Evolutionary conservation across 2,113 vertebrate species (phyloP).

Genomic region (Pyxicephalus adspersus): DNA sequence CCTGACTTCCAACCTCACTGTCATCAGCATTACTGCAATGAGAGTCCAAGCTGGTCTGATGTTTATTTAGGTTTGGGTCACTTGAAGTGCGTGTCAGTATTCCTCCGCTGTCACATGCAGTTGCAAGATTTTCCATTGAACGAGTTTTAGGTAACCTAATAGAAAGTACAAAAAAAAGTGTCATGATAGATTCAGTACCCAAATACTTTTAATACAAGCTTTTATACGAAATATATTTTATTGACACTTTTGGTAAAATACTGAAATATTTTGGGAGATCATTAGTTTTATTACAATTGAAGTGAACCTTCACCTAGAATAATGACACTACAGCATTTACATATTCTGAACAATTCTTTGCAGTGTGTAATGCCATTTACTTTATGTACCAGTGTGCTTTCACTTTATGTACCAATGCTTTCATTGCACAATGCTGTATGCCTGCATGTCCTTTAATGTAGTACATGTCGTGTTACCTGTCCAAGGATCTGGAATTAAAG

Average conservation of each 20-base stretch:
- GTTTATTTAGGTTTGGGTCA: constrained; percentile 97
- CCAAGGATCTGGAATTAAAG: constrained; percentile 86
- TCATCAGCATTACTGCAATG: constrained; percentile 64
- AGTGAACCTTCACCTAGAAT: no score
- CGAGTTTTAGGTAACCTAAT: constrained; percentile 94
- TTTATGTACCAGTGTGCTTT: no score
- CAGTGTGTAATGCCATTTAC: no score
- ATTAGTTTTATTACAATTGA: no score
- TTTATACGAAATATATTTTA: no score
- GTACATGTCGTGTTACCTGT: constrained; percentile 75
- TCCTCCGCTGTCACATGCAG: constrained; percentile 87
- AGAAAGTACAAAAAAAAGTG: neutral
- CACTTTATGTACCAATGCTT: no score
- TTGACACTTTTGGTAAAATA: no score
- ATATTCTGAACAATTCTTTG: no score
- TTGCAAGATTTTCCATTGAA: constrained; percentile 94
- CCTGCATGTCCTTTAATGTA: no score
- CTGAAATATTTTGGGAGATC: no score
- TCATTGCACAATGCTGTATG: no score
- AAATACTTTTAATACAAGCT: neutral
- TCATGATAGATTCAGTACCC: neutral
- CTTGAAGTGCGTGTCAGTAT: constrained; percentile 92
- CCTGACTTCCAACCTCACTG: constrained; percentile 59
- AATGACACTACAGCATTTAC: no score
- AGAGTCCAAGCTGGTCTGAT: constrained; percentile 80